Evolutionary conservation across 1,140 invertebrate species (phyloP).

Genomic region (Drosophila mayri): DNA sequence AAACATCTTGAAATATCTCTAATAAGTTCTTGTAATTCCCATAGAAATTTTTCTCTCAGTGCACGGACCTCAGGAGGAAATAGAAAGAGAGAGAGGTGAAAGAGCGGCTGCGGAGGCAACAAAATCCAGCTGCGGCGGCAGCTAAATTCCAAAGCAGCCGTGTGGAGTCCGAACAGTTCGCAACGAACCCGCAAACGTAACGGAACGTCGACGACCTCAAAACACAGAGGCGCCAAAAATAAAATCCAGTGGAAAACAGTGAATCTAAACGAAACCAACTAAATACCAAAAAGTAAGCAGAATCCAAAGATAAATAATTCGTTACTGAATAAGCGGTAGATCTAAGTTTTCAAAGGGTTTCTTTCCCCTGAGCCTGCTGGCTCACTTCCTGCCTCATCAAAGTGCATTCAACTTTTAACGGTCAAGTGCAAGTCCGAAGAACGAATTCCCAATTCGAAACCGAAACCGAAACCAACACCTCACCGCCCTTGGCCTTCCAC

Average conservation of each 20-base stretch:
- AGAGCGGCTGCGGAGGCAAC: conserved; percentile 53
- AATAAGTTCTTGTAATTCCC: too few species aligned
- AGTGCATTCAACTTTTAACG: conserved; percentile 71
- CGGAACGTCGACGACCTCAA: conserved; percentile 74
- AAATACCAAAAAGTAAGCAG: conserved; percentile 58
- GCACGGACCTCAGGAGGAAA: background rate
- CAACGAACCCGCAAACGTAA: conserved; percentile 72
- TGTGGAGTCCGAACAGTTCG: conserved; percentile 67
- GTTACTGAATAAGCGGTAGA: background rate
- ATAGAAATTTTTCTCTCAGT: conserved; percentile 3
- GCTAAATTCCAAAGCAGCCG: conserved; percentile 66
- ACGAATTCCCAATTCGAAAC: conserved; percentile 53
- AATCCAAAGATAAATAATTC: conserved; percentile 13
- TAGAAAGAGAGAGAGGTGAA: conserved; percentile 19
- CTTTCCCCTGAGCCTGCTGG: background rate
- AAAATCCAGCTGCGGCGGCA: conserved; percentile 71
- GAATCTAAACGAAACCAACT: conserved; percentile 25
- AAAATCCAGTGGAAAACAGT: conserved; percentile 48
- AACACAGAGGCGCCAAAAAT: conserved; percentile 53
- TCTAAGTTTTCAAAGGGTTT: background rate
- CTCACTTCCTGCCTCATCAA: conserved; percentile 23
- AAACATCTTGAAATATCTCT: background rate
- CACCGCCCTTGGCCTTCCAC: conserved; percentile 71
- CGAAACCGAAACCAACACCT: conserved; percentile 20
- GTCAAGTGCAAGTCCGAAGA: conserved; percentile 42